Evolutionary conservation across 2,888 invertebrate species (phyloP).

Genomic region (Thymelicus sylvestris): DNA sequence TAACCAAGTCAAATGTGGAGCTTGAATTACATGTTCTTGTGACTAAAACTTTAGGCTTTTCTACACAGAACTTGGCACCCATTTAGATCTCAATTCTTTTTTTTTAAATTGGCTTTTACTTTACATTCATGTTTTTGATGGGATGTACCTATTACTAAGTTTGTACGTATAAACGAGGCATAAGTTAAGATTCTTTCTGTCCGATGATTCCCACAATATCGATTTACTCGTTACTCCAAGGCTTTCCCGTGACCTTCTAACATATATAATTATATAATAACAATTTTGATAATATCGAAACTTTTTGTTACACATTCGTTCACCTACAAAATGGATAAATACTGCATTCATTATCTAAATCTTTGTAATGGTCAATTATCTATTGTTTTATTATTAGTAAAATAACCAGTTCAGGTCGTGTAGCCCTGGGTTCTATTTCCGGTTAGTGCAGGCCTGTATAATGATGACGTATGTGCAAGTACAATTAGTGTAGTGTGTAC

Average conservation of each 20-base stretch:
- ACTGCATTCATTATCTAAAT: background rate
- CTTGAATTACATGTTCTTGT: too few relatives aligned
- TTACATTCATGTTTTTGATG: too few relatives aligned
- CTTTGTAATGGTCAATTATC: background rate
- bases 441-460: background rate
- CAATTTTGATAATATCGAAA: conserved; percentile 7
- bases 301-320: conserved; percentile 5
- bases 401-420: background rate
- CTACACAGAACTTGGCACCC: too few relatives aligned
- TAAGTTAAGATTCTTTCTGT: background rate
- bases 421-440: conserved; percentile 1
- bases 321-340: too few relatives aligned
- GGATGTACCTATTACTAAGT: too few relatives aligned
- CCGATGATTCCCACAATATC: conserved; percentile 5
- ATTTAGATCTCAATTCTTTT: too few relatives aligned
- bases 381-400: background rate
- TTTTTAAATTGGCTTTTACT: too few relatives aligned
- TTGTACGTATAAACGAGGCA: too few relatives aligned
- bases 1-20: too few relatives aligned
- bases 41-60: too few relatives aligned
- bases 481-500: background rate
- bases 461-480: background rate
- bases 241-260: conserved; percentile 9
- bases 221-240: conserved; percentile 11
- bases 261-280: background rate